These are phyloP conservation scores for Spermophilus dauricus DNA, from an alignment of 2,113 vertebrate genomes.

Conservation along the genomic window DNA sequence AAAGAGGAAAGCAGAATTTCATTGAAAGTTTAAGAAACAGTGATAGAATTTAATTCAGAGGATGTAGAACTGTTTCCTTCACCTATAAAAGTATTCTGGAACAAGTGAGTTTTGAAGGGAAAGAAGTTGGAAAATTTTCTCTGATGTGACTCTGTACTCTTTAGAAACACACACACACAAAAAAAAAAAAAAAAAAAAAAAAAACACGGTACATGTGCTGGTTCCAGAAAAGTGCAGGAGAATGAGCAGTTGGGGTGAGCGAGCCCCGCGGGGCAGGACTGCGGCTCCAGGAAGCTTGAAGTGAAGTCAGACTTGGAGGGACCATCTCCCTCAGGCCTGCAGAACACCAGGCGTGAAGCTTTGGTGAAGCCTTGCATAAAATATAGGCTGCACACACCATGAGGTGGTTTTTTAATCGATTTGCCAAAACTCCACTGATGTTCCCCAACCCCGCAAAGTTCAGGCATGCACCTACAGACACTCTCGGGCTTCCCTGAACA, in stretches of 20 bases:
- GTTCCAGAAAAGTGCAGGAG: slow-evolving; percentile 66
- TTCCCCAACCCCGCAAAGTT: not conserved
- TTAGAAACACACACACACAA: too few relatives aligned
- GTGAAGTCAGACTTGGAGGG: slow-evolving; percentile 56
- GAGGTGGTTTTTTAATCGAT: not conserved
- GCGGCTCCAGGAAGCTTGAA: slow-evolving; percentile 74
- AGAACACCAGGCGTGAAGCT: slow-evolving; percentile 1
- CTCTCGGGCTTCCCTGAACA: not conserved
- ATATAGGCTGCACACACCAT: not conserved
- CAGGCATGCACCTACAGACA: not conserved
- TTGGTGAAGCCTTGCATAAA: not conserved
- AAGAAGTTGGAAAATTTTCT: slow-evolving; percentile 53
- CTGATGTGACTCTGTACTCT: not conserved
- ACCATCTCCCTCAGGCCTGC: slow-evolving; percentile 37
- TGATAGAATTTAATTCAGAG: slow-evolving; percentile 65
- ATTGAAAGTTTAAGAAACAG: slow-evolving; percentile 57
- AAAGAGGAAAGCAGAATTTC: slow-evolving; percentile 64
- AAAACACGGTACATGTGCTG: not conserved
- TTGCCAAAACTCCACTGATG: slow-evolving; percentile 14
- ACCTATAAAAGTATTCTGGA: slow-evolving; percentile 57
- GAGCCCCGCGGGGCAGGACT: slow-evolving; percentile 57
- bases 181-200: not conserved
- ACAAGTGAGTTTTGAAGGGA: not conserved
- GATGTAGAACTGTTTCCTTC: slow-evolving; percentile 35
- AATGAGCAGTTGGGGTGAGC: not conserved